Conservation (phyloP, 2,888 invertebrate genomes). For the Hemicrepidius hirtus region DNA sequence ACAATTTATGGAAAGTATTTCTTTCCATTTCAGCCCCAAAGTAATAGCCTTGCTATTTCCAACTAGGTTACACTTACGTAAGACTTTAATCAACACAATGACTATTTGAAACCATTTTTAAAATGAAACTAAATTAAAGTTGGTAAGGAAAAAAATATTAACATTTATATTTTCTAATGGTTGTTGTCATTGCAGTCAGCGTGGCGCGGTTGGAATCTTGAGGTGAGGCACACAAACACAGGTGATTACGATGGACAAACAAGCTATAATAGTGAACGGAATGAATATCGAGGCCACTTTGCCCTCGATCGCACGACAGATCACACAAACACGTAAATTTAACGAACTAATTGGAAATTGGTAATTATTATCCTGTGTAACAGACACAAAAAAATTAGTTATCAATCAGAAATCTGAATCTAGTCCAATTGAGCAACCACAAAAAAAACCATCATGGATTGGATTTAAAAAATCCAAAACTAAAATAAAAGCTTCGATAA, state of each 20-base stretch:
- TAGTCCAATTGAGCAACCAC: slow-evolving; percentile 17
- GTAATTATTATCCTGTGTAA: slow-evolving; percentile 4
- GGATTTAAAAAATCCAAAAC: no score
- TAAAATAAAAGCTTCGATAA: neutral
- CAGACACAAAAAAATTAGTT: slow-evolving; percentile 17
- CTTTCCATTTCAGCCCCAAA: neutral
- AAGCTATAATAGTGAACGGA: slow-evolving; percentile 53
- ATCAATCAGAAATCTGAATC: slow-evolving; percentile 15
- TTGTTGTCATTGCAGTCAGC: slow-evolving; percentile 36
- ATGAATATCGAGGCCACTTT: slow-evolving; percentile 55
- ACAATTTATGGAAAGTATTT: neutral
- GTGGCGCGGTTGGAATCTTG: slow-evolving; percentile 45
- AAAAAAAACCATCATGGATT: no score
- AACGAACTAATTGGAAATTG: slow-evolving; percentile 15
- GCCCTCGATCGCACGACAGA: slow-evolving; percentile 33
- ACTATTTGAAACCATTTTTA: slow-evolving; percentile 13
- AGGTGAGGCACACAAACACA: slow-evolving; percentile 55
- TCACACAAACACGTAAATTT: slow-evolving; percentile 12
- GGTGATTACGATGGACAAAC: slow-evolving; percentile 59
- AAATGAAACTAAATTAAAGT: slow-evolving; percentile 14
- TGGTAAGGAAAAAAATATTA: slow-evolving; percentile 20
- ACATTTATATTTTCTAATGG: slow-evolving; percentile 13
- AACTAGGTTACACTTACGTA: slow-evolving; percentile 12
- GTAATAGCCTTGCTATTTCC: slow-evolving; percentile 18
- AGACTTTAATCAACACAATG: slow-evolving; percentile 19